A percentile compares a stretch with the other conserved stretches of the same genome.
These are phyloP conservation scores for Hetaerina titia DNA, from an alignment of 2,888 invertebrate genomes.

Conservation along the genomic window DNA sequence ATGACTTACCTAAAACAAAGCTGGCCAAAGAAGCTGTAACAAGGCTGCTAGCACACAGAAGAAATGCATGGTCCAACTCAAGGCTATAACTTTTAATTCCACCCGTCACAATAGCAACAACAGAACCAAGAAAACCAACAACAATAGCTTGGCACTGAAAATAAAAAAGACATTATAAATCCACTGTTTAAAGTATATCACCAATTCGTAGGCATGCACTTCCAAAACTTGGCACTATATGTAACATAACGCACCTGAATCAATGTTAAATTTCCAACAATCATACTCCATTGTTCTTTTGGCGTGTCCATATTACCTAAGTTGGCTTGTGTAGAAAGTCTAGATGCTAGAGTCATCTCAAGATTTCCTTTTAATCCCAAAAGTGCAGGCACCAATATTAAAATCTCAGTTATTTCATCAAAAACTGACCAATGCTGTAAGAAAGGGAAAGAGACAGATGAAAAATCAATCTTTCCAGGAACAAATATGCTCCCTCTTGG, in stretches of 20 bases:
- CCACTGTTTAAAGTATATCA: neutral
- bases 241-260: conserved; percentile 81
- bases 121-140: conserved; percentile 85
- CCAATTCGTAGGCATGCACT: neutral
- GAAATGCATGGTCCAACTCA: conserved; percentile 83
- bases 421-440: conserved; percentile 87
- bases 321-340: conserved; percentile 93
- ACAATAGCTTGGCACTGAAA: conserved; percentile 84
- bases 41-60: conserved; percentile 86
- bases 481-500: no score
- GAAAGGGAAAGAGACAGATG: conserved; percentile 55
- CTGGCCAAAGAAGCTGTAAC: conserved; percentile 88
- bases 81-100: conserved; percentile 83
- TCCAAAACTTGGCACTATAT: neutral
- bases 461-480: neutral
- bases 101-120: conserved; percentile 85
- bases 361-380: conserved; percentile 95
- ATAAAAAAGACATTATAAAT: conserved; percentile 59
- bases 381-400: conserved; percentile 91
- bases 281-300: conserved; percentile 83
- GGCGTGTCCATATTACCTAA: conserved; percentile 86
- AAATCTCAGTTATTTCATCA: conserved; percentile 84
- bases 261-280: conserved; percentile 86
- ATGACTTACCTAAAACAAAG: conserved; percentile 81
- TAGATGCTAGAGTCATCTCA: conserved; percentile 96